Conservation (phyloP, 2,888 invertebrate genomes). For the Aphidius colemani region DNA sequence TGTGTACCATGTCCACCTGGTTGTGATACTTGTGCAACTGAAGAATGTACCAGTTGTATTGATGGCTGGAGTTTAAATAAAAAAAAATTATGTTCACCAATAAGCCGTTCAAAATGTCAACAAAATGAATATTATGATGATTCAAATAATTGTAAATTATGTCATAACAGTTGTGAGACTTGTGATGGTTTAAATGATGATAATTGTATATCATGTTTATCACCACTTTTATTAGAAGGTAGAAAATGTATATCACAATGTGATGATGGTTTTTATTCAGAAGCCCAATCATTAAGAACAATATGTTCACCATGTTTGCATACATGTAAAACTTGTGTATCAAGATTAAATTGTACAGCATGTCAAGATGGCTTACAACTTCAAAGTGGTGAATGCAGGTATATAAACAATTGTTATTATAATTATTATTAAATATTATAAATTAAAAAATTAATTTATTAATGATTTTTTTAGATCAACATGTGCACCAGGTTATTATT, state of each 20-base stretch:
- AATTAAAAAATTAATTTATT: no score
- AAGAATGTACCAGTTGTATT: constrained; percentile 75
- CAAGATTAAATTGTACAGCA: constrained; percentile 78
- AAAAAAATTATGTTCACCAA: constrained; percentile 75
- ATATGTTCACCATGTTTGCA: constrained; percentile 78
- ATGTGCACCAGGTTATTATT: constrained; percentile 81
- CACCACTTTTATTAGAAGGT: constrained; percentile 74
- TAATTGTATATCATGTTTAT: constrained; percentile 76
- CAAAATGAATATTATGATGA: constrained; percentile 71
- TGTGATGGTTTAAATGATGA: constrained; percentile 78
- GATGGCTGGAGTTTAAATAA: constrained; percentile 76
- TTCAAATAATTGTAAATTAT: constrained; percentile 71
- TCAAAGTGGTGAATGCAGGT: constrained; percentile 80
- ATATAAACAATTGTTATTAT: no score
- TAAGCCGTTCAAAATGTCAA: constrained; percentile 72
- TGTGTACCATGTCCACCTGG: constrained; percentile 81
- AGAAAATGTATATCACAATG: constrained; percentile 78
- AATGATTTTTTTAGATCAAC: constrained; percentile 60
- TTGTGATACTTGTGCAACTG: constrained; percentile 75
- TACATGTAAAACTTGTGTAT: constrained; percentile 78
- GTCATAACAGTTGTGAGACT: constrained; percentile 80
- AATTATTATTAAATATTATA: no score
- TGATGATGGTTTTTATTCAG: constrained; percentile 75
- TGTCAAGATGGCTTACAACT: constrained; percentile 78
- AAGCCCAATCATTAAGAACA: constrained; percentile 62